These are phyloP conservation scores for Xyrauchen texanus DNA, from an alignment of 2,113 vertebrate species.

Conservation along the genomic window DNA sequence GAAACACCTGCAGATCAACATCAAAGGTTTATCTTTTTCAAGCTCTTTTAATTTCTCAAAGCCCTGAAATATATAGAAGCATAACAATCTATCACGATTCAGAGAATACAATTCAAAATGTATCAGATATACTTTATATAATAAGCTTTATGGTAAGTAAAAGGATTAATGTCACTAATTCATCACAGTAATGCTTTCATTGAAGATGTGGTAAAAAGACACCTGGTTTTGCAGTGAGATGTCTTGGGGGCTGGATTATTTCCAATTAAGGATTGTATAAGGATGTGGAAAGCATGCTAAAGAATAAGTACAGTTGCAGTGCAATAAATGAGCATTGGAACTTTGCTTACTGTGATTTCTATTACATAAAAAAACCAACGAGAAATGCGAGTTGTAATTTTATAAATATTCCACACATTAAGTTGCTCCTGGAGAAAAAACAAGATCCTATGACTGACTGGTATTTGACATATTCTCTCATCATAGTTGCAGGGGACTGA, in stretches of 20 bases:
- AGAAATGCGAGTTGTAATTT: too few relatives aligned
- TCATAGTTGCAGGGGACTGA: constrained; percentile 18
- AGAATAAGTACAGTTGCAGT: neutral
- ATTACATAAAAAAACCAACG: too few relatives aligned
- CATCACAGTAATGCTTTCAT: constrained; percentile 17
- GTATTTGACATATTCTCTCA: neutral
- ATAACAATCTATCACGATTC: neutral
- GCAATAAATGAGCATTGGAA: neutral
- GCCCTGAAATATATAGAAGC: too few relatives aligned
- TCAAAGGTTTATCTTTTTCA: neutral
- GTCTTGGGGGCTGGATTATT: constrained; percentile 48
- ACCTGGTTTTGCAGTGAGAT: constrained; percentile 52
- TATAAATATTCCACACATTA: too few relatives aligned
- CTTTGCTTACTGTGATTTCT: neutral
- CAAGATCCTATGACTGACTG: too few relatives aligned
- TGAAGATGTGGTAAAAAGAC: constrained; percentile 62
- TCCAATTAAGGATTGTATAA: constrained; percentile 33
- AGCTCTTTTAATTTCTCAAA: neutral
- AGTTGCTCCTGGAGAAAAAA: too few relatives aligned
- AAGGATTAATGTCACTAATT: neutral
- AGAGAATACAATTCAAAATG: neutral
- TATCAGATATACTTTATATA: too few relatives aligned
- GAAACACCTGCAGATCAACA: neutral
- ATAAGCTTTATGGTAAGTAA: too few relatives aligned
- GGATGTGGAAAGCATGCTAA: neutral